Conservation (phyloP, 2,113 vertebrate genomes). For the Puffinus mauretanicus region DNA sequence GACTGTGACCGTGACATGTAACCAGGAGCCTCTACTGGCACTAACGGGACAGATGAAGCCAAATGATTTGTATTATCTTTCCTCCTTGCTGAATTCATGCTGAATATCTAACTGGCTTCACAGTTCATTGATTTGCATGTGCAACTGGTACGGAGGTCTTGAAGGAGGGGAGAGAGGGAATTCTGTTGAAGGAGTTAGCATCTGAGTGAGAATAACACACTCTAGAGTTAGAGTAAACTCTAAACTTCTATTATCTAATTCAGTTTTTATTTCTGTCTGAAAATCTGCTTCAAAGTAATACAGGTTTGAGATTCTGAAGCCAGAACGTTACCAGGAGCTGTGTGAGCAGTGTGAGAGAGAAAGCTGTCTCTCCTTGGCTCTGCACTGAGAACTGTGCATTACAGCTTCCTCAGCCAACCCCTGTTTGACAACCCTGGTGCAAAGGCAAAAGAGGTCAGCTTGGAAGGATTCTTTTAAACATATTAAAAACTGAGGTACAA, state of each 20-base stretch:
- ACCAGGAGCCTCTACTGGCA: not conserved
- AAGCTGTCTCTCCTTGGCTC: not conserved
- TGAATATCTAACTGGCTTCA: not conserved
- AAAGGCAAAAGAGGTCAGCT: not conserved
- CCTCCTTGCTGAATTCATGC: not conserved
- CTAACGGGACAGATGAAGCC: not conserved
- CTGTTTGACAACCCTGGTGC: not conserved
- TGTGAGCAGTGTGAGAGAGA: not conserved
- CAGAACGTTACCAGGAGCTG: not conserved
- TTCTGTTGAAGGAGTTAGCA: not conserved
- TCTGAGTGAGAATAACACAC: not conserved
- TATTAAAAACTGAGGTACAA: not conserved
- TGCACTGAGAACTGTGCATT: not conserved
- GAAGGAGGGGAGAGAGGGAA: not conserved
- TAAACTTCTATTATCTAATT: not conserved
- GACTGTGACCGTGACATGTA: fast-evolving
- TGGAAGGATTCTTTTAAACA: not conserved
- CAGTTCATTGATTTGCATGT: not conserved
- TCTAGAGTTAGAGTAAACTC: not conserved
- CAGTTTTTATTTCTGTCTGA: not conserved
- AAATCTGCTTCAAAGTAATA: not conserved
- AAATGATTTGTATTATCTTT: not conserved
- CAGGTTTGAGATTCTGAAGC: not conserved
- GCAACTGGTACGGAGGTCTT: not conserved
- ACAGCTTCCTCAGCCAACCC: not conserved